Conservation (phyloP, 2,797 vertebrate species). For the Sparus aurata region DNA sequence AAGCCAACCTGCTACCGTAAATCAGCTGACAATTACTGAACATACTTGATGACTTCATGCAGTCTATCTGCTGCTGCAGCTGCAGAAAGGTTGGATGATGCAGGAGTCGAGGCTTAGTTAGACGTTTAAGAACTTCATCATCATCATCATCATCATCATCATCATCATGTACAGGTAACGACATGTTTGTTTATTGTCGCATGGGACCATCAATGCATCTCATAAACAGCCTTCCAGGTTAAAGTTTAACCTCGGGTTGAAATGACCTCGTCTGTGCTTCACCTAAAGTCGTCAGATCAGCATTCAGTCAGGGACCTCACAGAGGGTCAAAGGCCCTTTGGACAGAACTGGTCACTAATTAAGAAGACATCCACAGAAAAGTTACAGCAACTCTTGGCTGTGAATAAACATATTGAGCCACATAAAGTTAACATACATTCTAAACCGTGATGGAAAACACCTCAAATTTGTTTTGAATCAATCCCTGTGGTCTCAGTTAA, state of each 20-base stretch:
- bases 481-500: not conserved
- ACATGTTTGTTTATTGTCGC: fast-evolving
- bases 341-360: not conserved
- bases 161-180: too few relatives aligned
- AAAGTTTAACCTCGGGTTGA: conserved; percentile 35
- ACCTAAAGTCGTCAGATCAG: not conserved
- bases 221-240: not conserved
- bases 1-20: too few relatives aligned
- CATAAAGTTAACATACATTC: not conserved
- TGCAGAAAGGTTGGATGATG: not conserved
- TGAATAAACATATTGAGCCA: not conserved
- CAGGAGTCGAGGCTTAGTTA: not conserved
- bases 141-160: not conserved
- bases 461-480: not conserved
- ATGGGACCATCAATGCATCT: not conserved
- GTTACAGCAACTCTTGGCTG: not conserved
- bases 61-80: too few relatives aligned
- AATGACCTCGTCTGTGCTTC: not conserved
- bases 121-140: not conserved
- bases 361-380: not conserved
- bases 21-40: too few relatives aligned
- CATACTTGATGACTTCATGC: too few relatives aligned
- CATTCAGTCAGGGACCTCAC: not conserved
- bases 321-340: conserved; percentile 1
- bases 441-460: not conserved